Percentiles rank a stretch among this genome's conserved stretches.
phyloP scores from a whole-genome alignment of 2,888 invertebrate genomes.

The Trachelus tabidus region DNA sequence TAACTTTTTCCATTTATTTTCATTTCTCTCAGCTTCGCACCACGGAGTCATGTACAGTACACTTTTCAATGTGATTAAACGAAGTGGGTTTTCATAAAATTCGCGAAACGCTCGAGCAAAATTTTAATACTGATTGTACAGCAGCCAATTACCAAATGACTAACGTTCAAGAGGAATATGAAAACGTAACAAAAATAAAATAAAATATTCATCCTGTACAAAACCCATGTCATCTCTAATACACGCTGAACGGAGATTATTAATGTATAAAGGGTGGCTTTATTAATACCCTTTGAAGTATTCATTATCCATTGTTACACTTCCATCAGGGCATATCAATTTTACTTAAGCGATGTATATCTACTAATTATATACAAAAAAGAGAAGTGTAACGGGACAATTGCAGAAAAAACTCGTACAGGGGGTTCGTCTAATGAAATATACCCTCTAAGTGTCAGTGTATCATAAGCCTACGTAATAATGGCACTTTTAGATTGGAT shows the following conservation, averaged over 20 bases:
- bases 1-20: constrained; percentile 49
- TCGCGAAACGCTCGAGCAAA: constrained; percentile 7
- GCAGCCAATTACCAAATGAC: neutral
- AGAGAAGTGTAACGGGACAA: neutral
- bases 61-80: constrained; percentile 32
- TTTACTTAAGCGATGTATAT: too few species aligned
- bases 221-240: neutral
- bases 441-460: neutral
- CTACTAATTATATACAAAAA: neutral
- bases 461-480: neutral
- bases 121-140: neutral
- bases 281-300: neutral
- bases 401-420: neutral
- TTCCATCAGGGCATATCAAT: neutral
- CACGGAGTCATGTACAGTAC: neutral
- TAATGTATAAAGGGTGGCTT: neutral
- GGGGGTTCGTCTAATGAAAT: neutral
- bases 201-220: neutral
- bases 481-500: neutral
- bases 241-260: neutral
- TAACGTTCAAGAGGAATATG: neutral
- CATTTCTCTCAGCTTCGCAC: constrained; percentile 27
- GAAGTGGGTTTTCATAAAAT: constrained; percentile 24
- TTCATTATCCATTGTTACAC: neutral
- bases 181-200: neutral